Conservation (phyloP, 2,888 invertebrate species). For the Xylota segnis region DNA sequence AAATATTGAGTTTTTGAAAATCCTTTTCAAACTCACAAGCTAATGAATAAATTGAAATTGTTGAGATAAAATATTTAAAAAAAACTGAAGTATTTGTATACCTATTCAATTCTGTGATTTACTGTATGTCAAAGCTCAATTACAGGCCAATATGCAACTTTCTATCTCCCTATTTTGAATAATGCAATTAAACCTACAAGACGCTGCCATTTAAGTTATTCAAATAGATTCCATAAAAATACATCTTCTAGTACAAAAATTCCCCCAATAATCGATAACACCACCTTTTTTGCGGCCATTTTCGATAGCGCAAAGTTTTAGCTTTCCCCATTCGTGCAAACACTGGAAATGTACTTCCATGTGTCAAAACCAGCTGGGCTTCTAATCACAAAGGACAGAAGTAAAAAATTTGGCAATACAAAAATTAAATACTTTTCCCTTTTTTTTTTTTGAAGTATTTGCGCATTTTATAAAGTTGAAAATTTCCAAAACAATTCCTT, state of each 20-base stretch:
- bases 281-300: constrained; percentile 6
- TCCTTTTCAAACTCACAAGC: too few species aligned
- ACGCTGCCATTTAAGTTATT: too few species aligned
- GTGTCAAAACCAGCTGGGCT: constrained; percentile 69
- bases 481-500: neutral
- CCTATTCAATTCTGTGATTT: too few species aligned
- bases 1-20: too few species aligned
- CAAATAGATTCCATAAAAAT: neutral
- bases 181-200: too few species aligned
- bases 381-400: constrained; percentile 59
- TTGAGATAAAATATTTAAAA: too few species aligned
- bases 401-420: constrained; percentile 56
- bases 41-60: too few species aligned
- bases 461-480: constrained; percentile 8
- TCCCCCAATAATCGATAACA: neutral
- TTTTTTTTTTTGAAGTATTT: constrained; percentile 4
- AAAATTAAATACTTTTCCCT: constrained; percentile 1
- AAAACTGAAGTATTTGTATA: too few species aligned
- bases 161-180: too few species aligned
- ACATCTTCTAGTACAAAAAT: too few species aligned
- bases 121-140: too few species aligned
- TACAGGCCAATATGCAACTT: too few species aligned
- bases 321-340: neutral
- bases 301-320: neutral
- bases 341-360: constrained; percentile 38